Base-by-base conservation (phyloP, 2,797 vertebrate species). In the Gymnocypris eckloni region DNA sequence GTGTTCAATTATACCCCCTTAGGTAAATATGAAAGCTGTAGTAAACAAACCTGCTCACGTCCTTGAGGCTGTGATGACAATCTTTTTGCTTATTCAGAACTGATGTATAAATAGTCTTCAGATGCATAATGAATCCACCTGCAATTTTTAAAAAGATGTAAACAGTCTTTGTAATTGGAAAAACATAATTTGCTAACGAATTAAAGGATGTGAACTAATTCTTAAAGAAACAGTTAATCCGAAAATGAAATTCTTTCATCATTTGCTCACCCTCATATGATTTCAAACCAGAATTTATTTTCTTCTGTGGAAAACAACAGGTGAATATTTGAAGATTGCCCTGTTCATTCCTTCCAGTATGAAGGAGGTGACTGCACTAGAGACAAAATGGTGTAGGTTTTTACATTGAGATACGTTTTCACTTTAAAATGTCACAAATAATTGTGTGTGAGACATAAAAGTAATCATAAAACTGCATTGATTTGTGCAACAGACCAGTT, bases 1-100 rank as follows among this genome's bases (percentile, higher is more conserved):
- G 59, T 43, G 37, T 33, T 81, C 82, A 81, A 87, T 75, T 76
- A 73, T 37, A 72, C 13, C 71, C 54, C 66, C 75, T 77, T 82
- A 20, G 64, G 82, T 87, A 75, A 86, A 71, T 45, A 25, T 2
- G 69, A 72, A 50, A 41, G 41, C 37, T 79, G 56, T 71, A 37
- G 56, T 66, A 66, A 66, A 79, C 67, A 85, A 79, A 64, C 54
- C 54, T 48, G 20, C 66, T 79, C 25, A 15, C 22, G 2, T 72
- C 18, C 52, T 71, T 72, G 66, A 79, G 52, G 64, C 75, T 22
- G 64, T 59, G 61, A 22, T 64, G 48, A 25, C 45, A 67, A 28
- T 69, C 5, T 15, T 84, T 71, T 67, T 16, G 64, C 16, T 37
- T 82, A 25, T n/a, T 56, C 37, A 56, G 16, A 54, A 43, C 15